These are phyloP conservation scores for Salpingus planirostris DNA, from an alignment of 2,888 invertebrate genomes.

Conservation along the genomic window DNA sequence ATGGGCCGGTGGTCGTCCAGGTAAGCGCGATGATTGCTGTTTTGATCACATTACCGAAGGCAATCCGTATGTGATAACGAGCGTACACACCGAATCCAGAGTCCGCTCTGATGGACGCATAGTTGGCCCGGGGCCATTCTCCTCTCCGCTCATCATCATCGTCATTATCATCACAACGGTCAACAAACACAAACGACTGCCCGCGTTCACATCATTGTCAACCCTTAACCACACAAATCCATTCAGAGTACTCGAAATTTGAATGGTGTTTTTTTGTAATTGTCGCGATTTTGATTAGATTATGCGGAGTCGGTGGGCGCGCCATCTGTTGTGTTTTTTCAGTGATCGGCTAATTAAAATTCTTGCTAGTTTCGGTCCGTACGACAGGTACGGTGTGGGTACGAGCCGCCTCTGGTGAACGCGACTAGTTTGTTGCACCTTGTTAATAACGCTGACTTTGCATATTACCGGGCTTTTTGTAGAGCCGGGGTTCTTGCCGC, in stretches of 20 bases:
- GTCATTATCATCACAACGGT: constrained; percentile 2
- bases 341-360: too few species aligned
- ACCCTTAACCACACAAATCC: too few species aligned
- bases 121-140: constrained; percentile 11
- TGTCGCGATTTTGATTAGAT: too few species aligned
- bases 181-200: constrained; percentile 2
- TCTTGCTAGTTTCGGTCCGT: too few species aligned
- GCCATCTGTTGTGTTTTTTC: too few species aligned
- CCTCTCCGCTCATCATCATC: not conserved
- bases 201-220: too few species aligned
- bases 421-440: constrained; percentile 38
- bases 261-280: too few species aligned
- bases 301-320: too few species aligned
- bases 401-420: constrained; percentile 24
- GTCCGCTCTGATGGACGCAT: constrained; percentile 24
- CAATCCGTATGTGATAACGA: constrained; percentile 32
- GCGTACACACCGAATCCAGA: constrained; percentile 21
- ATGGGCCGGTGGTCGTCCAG: constrained; percentile 24
- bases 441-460: constrained; percentile 42
- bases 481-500: constrained; percentile 26
- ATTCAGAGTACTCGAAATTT: too few species aligned
- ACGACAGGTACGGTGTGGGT: not conserved
- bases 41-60: constrained; percentile 28
- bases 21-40: constrained; percentile 30
- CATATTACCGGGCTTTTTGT: constrained; percentile 37